Base-by-base conservation (phyloP, 2,113 vertebrate genomes). In the Acanthochromis polyacanthus region DNA sequence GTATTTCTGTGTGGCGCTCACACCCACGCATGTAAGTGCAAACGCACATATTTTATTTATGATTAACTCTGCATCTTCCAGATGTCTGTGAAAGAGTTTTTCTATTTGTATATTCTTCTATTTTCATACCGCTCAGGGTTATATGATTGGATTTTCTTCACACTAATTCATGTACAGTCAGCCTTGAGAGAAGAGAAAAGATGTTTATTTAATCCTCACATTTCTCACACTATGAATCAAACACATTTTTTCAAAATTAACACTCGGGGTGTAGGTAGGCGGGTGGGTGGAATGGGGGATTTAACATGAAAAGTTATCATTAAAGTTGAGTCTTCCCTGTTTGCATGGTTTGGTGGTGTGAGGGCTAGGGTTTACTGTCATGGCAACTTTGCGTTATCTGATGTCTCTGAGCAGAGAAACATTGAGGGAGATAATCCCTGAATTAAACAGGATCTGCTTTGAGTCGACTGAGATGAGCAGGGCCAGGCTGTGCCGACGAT, bases 321-420 rank as follows among this genome's bases (percentile, higher is more conserved):
- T 93, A 93, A 94, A 92, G 92, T 94, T 89, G 88, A 90, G 73
- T 90, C 90, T 92, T 88, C 87, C 88, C 76, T 85, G 84, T 94
- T 91, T 92, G 90, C 88, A 88, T 92, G 92, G 91, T 93, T 92
- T 83, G 90, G 83, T 88, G 84, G 93, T 94, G 93, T 94, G 94
- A 93, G 92, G 90, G 90, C 88, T 80, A 64, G 91, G 93, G 93
- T 95, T 95, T 94, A 94, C 93, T 95, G 97, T 97, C 97, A 99
- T 98, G 97, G 98, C 96, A 99, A 99, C 97, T 97, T 97, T 96
- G 95, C 94, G 96, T 97, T 99, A 98, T 98, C 97, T 97, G 96
- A 96, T 96, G 97, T 97, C 95, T 95, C 93, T 93, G 94, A 95
- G 94, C 94, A 92, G 94, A 96, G 95, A 97, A 96, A 96, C 97